These are phyloP conservation scores for Chymomyza fuscimana DNA, from an alignment of 2,888 invertebrate species.

Conservation along the genomic window DNA sequence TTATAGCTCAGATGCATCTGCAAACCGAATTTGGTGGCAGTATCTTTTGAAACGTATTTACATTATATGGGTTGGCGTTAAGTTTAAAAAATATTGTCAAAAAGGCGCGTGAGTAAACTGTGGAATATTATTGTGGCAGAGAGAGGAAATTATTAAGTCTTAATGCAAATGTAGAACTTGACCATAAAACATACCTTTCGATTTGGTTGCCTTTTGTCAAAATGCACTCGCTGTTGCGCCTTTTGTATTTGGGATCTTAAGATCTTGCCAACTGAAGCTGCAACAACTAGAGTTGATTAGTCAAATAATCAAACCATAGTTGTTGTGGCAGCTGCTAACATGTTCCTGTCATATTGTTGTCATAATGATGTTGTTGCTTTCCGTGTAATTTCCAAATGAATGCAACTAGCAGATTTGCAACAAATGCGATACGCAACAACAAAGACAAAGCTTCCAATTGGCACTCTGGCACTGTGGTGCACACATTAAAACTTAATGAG, in stretches of 20 bases:
- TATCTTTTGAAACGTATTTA: no score
- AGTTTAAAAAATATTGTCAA: no score
- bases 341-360: not conserved
- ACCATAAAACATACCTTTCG: no score
- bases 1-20: no score
- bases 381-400: not conserved
- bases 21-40: no score
- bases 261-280: not conserved
- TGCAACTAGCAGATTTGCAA: not conserved
- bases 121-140: no score
- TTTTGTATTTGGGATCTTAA: not conserved
- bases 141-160: no score
- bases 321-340: not conserved
- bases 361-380: not conserved
- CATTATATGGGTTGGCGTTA: no score
- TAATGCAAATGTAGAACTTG: no score
- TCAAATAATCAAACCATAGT: not conserved
- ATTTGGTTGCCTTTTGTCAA: no score
- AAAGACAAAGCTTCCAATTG: slow-evolving; percentile 33
- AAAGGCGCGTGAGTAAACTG: no score
- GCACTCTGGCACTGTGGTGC: not conserved
- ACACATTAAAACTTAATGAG: slow-evolving; percentile 59
- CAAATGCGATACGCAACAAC: not conserved
- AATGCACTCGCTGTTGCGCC: no score
- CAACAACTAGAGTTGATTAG: not conserved